Evolutionary conservation across 2,888 invertebrate species (phyloP), one percentile per base, ranked within the genome.

Genomic region (Drosophila eohydei): DNA sequence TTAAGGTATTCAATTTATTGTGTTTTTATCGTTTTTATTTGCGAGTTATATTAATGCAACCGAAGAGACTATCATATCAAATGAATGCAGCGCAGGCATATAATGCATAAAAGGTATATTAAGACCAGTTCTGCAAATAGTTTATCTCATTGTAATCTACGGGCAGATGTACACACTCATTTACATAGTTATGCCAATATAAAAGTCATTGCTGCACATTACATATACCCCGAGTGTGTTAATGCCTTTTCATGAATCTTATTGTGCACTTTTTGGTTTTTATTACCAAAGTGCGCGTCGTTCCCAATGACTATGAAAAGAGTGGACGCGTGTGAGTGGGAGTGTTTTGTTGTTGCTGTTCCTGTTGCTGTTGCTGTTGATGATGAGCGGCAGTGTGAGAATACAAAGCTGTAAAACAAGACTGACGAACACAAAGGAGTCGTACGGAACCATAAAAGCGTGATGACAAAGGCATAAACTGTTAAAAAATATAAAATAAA

Each of bases 381-480:
- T 51, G 12, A 36, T 57, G 48, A 32, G 46, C 51, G 56, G 56
- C 34, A 28, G 41, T 16, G 36, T 28, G 63, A 7, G 43, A 55
- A 71, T 52, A 65, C 78, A 74, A 69, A 77, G 81, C 66, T 54
- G 78, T 72, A 74, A 72, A 74, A 65, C 62, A 67, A 63, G 72
- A 84, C 79, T 81, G 72, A 56, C 61, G 46, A 48, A 36, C 58
- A 86, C 74, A 84, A 83, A 66, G 68, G 57, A 59, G 46, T 38
- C 50, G 46, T 36, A 50, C 40, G 28, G 14, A 36, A 34, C 38
- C 80, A 80, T 77, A 81, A 80, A 80, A 71, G 68, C 61, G 40
- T 65, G 59, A 74, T 79, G 72, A 80, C 83, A 88, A 85, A 73
- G 71, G 64, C 75, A 80, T 75, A 69, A 65, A 63, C 55, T 66